These are phyloP conservation scores for Sebastes variabilis DNA, from an alignment of 2,797 vertebrate species.

Conservation along the genomic window DNA sequence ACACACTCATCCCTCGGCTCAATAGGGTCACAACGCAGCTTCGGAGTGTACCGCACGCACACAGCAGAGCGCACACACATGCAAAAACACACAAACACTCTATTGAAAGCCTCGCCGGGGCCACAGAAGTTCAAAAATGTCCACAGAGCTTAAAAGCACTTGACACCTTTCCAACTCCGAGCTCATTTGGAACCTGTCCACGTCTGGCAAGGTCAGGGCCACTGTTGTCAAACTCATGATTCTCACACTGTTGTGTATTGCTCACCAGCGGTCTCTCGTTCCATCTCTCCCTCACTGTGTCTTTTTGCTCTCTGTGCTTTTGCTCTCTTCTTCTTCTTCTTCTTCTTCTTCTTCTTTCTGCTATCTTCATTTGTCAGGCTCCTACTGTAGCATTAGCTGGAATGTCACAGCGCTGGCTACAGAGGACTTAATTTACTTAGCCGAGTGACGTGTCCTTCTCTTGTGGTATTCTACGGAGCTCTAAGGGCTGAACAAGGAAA, in stretches of 20 bases:
- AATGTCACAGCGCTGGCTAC: conserved; percentile 62
- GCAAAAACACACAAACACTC: neutral
- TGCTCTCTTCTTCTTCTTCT: conserved; percentile 20
- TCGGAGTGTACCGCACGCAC: conserved; percentile 1
- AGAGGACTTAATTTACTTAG: conserved; percentile 72
- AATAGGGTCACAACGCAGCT: conserved; percentile 34
- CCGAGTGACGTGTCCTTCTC: conserved; percentile 40
- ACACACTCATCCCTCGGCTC: conserved; percentile 31
- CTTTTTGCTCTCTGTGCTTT: conserved; percentile 15
- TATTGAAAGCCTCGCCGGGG: conserved; percentile 31
- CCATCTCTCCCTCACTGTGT: neutral
- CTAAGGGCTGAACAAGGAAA: conserved; percentile 31
- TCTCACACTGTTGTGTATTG: conserved; percentile 50
- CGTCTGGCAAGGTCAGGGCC: conserved; percentile 67
- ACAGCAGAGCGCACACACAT: neutral
- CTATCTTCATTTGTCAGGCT: conserved; percentile 71
- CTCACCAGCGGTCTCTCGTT: conserved; percentile 18
- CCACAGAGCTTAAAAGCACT: conserved; percentile 66
- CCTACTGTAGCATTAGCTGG: conserved; percentile 47
- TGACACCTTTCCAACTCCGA: conserved; percentile 71
- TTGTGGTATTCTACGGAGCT: conserved; percentile 13
- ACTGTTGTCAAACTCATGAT: conserved; percentile 69
- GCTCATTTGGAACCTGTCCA: conserved; percentile 73
- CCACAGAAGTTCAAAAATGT: conserved; percentile 57
- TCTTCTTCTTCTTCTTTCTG: conserved; percentile 5